Conservation (phyloP, 2,888 invertebrate genomes). For the Chrysodeixis includens region DNA sequence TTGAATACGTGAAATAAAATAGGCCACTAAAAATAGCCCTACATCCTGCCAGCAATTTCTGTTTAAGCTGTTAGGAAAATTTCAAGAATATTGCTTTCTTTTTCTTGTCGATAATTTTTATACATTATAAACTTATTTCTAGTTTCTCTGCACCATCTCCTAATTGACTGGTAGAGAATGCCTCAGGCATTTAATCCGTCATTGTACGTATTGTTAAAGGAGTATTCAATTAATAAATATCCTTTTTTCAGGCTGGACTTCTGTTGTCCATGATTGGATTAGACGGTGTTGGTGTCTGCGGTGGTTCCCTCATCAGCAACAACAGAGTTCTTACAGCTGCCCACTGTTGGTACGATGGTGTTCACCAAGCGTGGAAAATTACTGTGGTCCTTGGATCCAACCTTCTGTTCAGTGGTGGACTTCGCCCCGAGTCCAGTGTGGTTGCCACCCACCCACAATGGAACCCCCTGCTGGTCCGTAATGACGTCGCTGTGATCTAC, state of each 20-base stretch:
- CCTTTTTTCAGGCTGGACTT: slow-evolving; percentile 64
- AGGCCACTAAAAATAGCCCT: not conserved
- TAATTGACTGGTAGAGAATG: too few species aligned
- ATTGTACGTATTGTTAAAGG: too few species aligned
- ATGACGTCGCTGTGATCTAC: slow-evolving; percentile 71
- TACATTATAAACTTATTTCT: too few species aligned
- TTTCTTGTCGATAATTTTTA: too few species aligned
- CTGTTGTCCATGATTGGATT: slow-evolving; percentile 54
- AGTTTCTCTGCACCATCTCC: too few species aligned
- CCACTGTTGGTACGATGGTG: slow-evolving; percentile 76
- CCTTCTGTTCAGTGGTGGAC: slow-evolving; percentile 71
- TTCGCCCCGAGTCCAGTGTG: slow-evolving; percentile 62
- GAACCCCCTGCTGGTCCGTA: slow-evolving; percentile 61
- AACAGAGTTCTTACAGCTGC: slow-evolving; percentile 69
- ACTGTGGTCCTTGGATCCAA: slow-evolving; percentile 73
- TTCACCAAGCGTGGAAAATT: slow-evolving; percentile 65
- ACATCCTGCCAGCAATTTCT: not conserved
- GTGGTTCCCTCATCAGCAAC: slow-evolving; percentile 68
- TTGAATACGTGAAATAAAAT: too few species aligned
- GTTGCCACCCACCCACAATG: slow-evolving; percentile 69
- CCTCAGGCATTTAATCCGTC: too few species aligned
- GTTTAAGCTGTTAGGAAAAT: too few species aligned
- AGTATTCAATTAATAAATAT: too few species aligned
- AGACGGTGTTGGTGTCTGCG: slow-evolving; percentile 65
- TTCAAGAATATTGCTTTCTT: too few species aligned